phyloP scores from a whole-genome alignment of 2,888 invertebrate genomes.

The Folsomia candida region DNA sequence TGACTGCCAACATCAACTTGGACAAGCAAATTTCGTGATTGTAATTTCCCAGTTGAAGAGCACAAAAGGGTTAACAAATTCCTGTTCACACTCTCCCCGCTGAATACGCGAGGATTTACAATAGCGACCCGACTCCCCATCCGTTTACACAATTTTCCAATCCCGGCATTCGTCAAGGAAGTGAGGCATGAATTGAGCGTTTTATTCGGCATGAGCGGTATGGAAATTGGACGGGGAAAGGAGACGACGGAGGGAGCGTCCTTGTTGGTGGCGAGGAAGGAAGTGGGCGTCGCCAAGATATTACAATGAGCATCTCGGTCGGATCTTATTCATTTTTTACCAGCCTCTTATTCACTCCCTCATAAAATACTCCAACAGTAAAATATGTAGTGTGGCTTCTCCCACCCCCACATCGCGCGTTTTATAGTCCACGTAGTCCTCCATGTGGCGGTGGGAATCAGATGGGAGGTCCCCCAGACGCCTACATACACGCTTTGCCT shows the following conservation, averaged over 20 bases:
- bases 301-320: slow-evolving; percentile 6
- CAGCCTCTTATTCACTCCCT: slow-evolving; percentile 13
- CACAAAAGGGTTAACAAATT: background rate
- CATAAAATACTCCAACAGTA: slow-evolving; percentile 8
- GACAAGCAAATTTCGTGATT: background rate
- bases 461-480: too few species aligned
- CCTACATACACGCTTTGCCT: too few species aligned
- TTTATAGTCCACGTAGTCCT: slow-evolving; percentile 33
- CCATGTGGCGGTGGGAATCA: background rate
- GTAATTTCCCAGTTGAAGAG: background rate
- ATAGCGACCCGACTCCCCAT: background rate
- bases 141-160: too few species aligned
- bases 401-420: slow-evolving; percentile 32
- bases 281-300: slow-evolving; percentile 6
- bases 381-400: slow-evolving; percentile 35
- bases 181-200: background rate
- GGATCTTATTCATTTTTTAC: background rate
- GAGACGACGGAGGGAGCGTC: background rate
- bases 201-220: background rate
- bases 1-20: background rate
- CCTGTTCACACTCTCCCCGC: background rate
- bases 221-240: background rate
- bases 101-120: background rate
- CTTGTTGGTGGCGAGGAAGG: slow-evolving; percentile 3
- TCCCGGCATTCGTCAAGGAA: background rate